Evolutionary conservation across 2,113 vertebrate genomes (phyloP), one percentile per base, ranked within the genome.

Genomic region (Agapornis roseicollis): DNA sequence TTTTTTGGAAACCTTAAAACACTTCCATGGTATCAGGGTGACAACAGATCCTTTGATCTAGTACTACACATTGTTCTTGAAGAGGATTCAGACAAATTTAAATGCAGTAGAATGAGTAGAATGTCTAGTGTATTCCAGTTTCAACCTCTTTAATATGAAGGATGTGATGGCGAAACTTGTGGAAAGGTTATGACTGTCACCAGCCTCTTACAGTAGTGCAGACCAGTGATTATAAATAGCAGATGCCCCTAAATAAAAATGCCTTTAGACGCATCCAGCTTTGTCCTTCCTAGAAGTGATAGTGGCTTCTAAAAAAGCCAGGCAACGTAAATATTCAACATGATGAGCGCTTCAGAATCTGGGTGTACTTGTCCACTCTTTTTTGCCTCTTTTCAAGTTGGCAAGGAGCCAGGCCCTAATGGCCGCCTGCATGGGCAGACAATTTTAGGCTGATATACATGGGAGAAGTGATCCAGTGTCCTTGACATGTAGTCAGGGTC

Each of bases 171-270:
- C 49, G 65, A 79, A 93, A 28, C 55, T 81, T 81, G 42, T 58
- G 56, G 66, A 94, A 93, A 90, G 94, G 85, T 94, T 93, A 71
- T 4, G 4, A 64, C 79, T 91, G 88, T 96, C 94, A 93, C 82
- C 90, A 93, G 93, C 82, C 88, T 91, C 93, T 96, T 76, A 53
- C 11, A 76, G 85, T 84, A 47, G 35, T 79, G 42, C 55, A 31
- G 31, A 63, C 74, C 56, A 74, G 7, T 10, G 55, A 33, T 93
- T 88, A 93, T 70, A 87, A 87, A 78, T 79, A 72, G 93, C 96
- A 94, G 85, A 90, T 95, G 78, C 41, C 81, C 55, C 42, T 85
- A 73, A 94, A 85, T 79, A 71, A 96, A 94, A 96, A 81, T 69
- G n/a, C 74, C 70, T 80, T 78, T 80, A 58, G 84, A 22, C n/a